These are phyloP conservation scores for Aphelenchoides fujianensis DNA, from an alignment of 1,140 invertebrate genomes.

Conservation along the genomic window DNA sequence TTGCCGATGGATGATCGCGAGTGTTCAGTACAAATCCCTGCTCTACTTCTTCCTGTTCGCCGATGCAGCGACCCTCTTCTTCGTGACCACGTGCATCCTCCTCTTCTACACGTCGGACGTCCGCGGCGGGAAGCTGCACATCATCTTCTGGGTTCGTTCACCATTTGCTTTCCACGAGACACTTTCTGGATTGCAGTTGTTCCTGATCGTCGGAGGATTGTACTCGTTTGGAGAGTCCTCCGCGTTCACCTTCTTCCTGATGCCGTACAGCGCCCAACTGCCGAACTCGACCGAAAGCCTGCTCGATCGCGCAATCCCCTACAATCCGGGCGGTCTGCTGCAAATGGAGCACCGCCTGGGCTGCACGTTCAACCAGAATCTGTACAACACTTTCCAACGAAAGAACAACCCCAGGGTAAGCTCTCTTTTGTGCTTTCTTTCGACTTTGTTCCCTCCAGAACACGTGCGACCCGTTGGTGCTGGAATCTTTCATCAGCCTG, in stretches of 20 bases:
- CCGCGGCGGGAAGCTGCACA: constrained; percentile 24
- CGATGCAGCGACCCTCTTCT: constrained; percentile 45
- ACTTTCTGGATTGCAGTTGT: too few species aligned
- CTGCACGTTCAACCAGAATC: constrained; percentile 59
- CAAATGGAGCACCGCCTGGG: constrained; percentile 57
- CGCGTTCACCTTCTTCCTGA: constrained; percentile 45
- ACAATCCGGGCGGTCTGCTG: constrained; percentile 42
- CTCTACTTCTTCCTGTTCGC: constrained; percentile 49
- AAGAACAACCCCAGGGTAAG: constrained; percentile 51
- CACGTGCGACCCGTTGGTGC: constrained; percentile 53
- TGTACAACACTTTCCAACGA: constrained; percentile 53
- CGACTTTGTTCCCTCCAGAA: constrained; percentile 39
- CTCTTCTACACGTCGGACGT: constrained; percentile 51
- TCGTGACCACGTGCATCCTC: constrained; percentile 42
- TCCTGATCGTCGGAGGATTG: constrained; percentile 37
- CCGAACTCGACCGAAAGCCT: constrained; percentile 49
- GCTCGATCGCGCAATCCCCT: constrained; percentile 55
- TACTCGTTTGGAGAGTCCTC: constrained; percentile 46
- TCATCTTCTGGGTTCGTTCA: constrained; percentile 53
- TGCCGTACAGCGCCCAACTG: constrained; percentile 35
- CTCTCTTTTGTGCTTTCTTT: constrained; percentile 14
- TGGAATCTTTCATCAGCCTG: constrained; percentile 42
- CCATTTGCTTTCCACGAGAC: neutral
- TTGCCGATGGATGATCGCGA: constrained; percentile 20
- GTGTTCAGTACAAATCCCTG: constrained; percentile 57